These are phyloP conservation scores for Argynnis bischoffii DNA, from an alignment of 2,888 invertebrate species.

Conservation along the genomic window DNA sequence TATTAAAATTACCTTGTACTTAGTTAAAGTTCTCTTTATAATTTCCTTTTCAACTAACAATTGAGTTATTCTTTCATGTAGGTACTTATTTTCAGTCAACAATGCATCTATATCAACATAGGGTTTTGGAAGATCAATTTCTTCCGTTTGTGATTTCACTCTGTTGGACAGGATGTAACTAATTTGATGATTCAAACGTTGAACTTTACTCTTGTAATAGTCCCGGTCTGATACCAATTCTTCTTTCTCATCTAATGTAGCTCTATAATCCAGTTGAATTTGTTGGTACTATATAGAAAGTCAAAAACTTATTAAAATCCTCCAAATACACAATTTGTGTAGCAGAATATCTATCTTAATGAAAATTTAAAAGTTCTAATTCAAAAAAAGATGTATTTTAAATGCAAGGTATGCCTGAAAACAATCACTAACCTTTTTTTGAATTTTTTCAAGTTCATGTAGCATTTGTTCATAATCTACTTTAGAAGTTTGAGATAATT, in stretches of 20 bases:
- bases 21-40: constrained; percentile 86
- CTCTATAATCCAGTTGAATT: constrained; percentile 88
- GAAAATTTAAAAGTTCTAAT: no score
- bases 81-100: constrained; percentile 91
- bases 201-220: constrained; percentile 91
- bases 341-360: no score
- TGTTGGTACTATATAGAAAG: constrained; percentile 83
- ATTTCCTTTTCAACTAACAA: constrained; percentile 90
- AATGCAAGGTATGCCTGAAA: neutral
- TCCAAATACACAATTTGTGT: no score
- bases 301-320: neutral
- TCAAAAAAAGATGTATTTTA: neutral
- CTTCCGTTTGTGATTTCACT: constrained; percentile 58
- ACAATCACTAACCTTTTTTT: constrained; percentile 80
- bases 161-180: constrained; percentile 83
- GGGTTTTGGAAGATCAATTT: constrained; percentile 61
- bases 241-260: constrained; percentile 92
- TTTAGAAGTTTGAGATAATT: constrained; percentile 45
- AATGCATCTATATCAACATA: constrained; percentile 91
- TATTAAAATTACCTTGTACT: constrained; percentile 84
- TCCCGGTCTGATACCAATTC: constrained; percentile 91
- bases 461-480: constrained; percentile 86
- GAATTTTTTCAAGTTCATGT: constrained; percentile 84
- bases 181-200: constrained; percentile 90
- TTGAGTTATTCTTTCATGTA: constrained; percentile 91